Evolutionary conservation across 2,797 vertebrate genomes (phyloP).

Genomic region (Etheostoma nigrum): DNA sequence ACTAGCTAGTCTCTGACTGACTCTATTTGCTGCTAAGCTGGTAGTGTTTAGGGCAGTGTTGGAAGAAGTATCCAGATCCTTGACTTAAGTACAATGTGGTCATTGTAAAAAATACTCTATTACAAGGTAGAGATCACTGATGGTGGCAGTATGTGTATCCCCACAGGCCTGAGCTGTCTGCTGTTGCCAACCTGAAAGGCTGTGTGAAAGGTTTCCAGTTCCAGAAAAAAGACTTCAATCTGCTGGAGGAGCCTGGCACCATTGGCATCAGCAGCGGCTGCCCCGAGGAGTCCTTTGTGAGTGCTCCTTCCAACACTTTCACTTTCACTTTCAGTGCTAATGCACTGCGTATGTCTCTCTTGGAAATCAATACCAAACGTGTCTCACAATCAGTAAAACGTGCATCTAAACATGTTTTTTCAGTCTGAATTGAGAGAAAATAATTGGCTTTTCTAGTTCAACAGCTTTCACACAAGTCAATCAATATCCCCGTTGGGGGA

Average conservation of each 20-base stretch:
- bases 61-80: too few relatives aligned
- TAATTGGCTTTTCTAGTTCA: conserved; percentile 11
- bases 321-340: conserved; percentile 1
- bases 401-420: conserved; percentile 4
- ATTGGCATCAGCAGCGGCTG: conserved; percentile 97
- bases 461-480: neutral
- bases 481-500: neutral
- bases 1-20: too few relatives aligned
- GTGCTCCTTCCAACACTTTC: conserved; percentile 10
- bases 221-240: conserved; percentile 98
- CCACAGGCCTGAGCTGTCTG: conserved; percentile 86
- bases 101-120: too few relatives aligned
- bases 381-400: conserved; percentile 1
- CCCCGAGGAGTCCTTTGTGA: conserved; percentile 95
- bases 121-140: too few relatives aligned
- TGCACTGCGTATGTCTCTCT: neutral
- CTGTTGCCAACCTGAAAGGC: conserved; percentile 88
- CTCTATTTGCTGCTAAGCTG: too few relatives aligned
- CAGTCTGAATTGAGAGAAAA: neutral
- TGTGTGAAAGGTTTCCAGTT: conserved; percentile 99
- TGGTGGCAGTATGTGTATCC: conserved; percentile 8
- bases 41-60: too few relatives aligned
- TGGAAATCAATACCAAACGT: neutral
- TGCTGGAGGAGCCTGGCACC: conserved; percentile 94
- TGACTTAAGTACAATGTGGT: too few relatives aligned